Evolutionary conservation across 2,113 vertebrate species (phyloP), one percentile per base, ranked within the genome.

Genomic region (Prochilodus magdalenae): DNA sequence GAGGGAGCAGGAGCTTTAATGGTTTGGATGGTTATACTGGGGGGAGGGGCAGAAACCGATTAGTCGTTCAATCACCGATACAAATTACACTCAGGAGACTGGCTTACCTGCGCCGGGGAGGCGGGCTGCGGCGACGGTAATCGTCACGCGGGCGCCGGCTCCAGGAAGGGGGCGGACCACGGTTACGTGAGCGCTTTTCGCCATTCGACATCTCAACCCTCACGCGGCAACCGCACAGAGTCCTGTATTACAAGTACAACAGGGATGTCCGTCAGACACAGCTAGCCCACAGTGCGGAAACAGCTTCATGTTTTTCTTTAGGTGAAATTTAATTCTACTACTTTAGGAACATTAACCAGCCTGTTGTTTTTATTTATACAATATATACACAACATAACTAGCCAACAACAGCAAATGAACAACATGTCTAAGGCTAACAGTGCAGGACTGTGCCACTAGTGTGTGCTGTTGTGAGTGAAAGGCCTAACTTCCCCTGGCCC

Each of bases 191-290:
- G 47, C 98, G 95, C 80, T 99, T 99, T 89, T 99, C 98, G 0
- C 98, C 98, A 24, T 97, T 99, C 73, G 98, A 99, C 53, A 98
- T 91, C 83, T 99, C 98, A 81, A 99, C 98, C 16, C 98, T 93
- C 47, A 99, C 98, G 0, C 98, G 96, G 84, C 97, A 99, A 66
- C 97, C 97, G 84, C 98, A 99, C 1, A 99, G 89, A 0, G 96
- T 98, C 90, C 98, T 99, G 51, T 8, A 57, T 60, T 55, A 14
- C 1, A 40, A 1, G 2, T 7, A 7, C 36, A 36, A 36, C 7
- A 36, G 18, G 0, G 24, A 30, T 2, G 18, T 7, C 4, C 40
- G 11, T 44, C 40, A 44, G 40, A 44, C 8, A 10, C 3, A 36
- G 33, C 33, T 36, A 6, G 33, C n/a, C n/a, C n/a, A n/a, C n/a